phyloP scores from a whole-genome alignment of 2,888 invertebrate genomes.

The Drepana falcataria region DNA sequence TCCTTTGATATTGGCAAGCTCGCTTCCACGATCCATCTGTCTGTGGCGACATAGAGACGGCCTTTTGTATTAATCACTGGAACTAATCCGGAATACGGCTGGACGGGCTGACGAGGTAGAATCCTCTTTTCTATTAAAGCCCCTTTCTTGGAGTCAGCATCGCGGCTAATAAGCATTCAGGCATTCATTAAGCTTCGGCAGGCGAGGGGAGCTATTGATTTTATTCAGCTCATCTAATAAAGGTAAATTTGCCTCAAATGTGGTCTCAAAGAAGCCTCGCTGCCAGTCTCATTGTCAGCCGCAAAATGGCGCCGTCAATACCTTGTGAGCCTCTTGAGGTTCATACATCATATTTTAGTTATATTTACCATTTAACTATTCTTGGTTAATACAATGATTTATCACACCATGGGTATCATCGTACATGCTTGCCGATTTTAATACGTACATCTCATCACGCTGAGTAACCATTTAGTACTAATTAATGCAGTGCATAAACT shows the following conservation, averaged over 20 bases:
- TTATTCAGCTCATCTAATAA: slow-evolving; percentile 57
- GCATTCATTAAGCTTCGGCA: slow-evolving; percentile 57
- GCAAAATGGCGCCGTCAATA: slow-evolving; percentile 44
- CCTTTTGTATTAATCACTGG: slow-evolving; percentile 31
- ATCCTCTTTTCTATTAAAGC: slow-evolving; percentile 49
- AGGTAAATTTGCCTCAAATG: slow-evolving; percentile 53
- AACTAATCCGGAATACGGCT: slow-evolving; percentile 41
- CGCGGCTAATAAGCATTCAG: slow-evolving; percentile 59
- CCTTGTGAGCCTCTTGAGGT: slow-evolving; percentile 30
- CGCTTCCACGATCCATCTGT: slow-evolving; percentile 22
- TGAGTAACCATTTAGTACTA: too few relatives aligned
- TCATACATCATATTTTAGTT: slow-evolving; percentile 2
- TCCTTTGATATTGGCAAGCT: slow-evolving; percentile 29
- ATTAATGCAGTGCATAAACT: too few relatives aligned
- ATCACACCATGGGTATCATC: too few relatives aligned
- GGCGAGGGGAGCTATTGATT: slow-evolving; percentile 56
- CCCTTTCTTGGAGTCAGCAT: slow-evolving; percentile 45
- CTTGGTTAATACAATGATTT: too few relatives aligned
- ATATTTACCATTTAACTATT: slow-evolving; percentile 12
- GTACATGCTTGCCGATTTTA: too few relatives aligned
- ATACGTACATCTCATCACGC: too few relatives aligned
- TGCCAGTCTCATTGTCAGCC: slow-evolving; percentile 50
- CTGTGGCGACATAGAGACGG: slow-evolving; percentile 18
- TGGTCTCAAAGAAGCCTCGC: slow-evolving; percentile 48
- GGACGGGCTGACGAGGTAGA: slow-evolving; percentile 42